phyloP scores from a whole-genome alignment of 2,113 vertebrate genomes.

The Pteronura brasiliensis region DNA sequence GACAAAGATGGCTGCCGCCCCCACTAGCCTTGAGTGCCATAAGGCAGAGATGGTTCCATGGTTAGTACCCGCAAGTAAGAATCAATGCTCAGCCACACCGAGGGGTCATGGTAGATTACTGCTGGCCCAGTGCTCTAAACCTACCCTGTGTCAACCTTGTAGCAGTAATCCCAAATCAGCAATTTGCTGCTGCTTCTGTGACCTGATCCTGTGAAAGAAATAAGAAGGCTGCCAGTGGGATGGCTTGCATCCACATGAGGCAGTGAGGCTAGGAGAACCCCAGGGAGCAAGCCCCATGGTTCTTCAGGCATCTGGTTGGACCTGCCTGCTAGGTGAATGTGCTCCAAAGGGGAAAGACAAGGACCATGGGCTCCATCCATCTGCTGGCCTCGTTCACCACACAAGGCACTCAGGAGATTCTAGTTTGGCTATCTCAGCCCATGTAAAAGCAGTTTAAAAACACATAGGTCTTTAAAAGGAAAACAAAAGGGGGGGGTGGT shows the following conservation, averaged over 20 bases:
- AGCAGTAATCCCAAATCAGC: neutral
- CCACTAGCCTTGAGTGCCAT: neutral
- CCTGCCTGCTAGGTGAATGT: neutral
- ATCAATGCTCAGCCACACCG: neutral
- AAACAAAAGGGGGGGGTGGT: no score
- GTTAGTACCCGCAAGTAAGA: neutral
- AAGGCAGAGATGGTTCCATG: neutral
- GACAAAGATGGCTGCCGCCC: neutral
- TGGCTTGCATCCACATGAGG: no score
- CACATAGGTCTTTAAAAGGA: neutral
- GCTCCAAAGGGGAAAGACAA: no score
- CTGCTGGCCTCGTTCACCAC: neutral
- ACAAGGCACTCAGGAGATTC: fast-evolving
- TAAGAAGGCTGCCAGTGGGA: neutral
- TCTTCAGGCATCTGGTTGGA: neutral
- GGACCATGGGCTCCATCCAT: neutral
- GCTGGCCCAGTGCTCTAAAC: neutral
- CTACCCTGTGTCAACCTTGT: neutral
- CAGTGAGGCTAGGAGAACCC: no score
- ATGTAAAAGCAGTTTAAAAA: neutral
- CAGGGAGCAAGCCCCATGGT: neutral
- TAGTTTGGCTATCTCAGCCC: neutral
- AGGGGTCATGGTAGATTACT: neutral
- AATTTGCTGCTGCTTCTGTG: neutral
- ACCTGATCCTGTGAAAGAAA: neutral